These are phyloP conservation scores for Acleris sparsana DNA, from an alignment of 2,888 invertebrate genomes.

Conservation along the genomic window DNA sequence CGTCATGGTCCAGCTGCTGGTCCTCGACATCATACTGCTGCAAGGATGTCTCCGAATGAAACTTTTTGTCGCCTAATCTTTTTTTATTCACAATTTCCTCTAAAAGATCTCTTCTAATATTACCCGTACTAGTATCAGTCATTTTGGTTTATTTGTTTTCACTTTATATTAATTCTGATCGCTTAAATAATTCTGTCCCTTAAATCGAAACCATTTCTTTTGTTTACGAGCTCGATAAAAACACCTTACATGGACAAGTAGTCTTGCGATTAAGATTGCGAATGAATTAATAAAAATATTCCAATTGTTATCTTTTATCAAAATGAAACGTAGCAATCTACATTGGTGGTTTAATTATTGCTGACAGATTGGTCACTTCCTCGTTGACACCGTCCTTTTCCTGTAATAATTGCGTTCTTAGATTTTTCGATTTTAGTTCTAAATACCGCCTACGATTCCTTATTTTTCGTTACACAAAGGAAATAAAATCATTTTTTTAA, in stretches of 20 bases:
- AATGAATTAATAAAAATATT: slow-evolving; percentile 67
- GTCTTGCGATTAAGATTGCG: slow-evolving; percentile 64
- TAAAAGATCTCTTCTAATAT: slow-evolving; percentile 54
- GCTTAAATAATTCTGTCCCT: background rate
- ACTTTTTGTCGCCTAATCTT: slow-evolving; percentile 69
- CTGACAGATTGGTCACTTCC: slow-evolving; percentile 44
- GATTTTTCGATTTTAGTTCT: background rate
- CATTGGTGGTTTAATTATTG: slow-evolving; percentile 61
- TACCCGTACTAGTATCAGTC: slow-evolving; percentile 53
- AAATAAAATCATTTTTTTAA: no score
- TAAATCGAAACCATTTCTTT: slow-evolving; percentile 23
- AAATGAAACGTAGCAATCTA: slow-evolving; percentile 56
- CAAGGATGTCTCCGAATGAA: slow-evolving; percentile 73
- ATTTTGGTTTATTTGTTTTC: slow-evolving; percentile 46
- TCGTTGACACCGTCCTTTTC: slow-evolving; percentile 34
- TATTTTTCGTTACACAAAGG: no score
- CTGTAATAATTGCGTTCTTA: slow-evolving; percentile 3
- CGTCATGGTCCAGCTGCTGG: slow-evolving; percentile 42
- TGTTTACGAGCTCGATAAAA: slow-evolving; percentile 17
- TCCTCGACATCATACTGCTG: slow-evolving; percentile 64
- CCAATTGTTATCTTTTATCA: slow-evolving; percentile 63
- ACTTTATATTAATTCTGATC: background rate
- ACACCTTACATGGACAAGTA: slow-evolving; percentile 17
- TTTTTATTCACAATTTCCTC: slow-evolving; percentile 65
- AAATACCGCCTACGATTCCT: background rate